Evolutionary conservation across 1,140 invertebrate species (phyloP).

Genomic region (Protaetia brevitarsis): DNA sequence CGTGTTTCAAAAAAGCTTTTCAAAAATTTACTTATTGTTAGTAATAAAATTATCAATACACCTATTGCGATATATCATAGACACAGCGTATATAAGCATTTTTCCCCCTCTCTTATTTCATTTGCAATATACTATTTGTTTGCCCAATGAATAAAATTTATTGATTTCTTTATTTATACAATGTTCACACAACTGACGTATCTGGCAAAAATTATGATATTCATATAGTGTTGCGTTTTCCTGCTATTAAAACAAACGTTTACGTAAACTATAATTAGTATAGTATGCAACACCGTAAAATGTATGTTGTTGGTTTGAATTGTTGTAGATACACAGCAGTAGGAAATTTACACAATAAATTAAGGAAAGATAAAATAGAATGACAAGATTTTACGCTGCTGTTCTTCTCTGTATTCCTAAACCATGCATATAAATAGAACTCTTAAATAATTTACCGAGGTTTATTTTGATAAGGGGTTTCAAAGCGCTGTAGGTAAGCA

Average conservation of each 20-base stretch:
- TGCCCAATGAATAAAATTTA: too few relatives aligned
- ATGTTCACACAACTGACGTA: too few relatives aligned
- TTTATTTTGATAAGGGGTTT: conserved; percentile 7
- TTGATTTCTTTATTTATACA: too few relatives aligned
- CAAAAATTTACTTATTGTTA: too few relatives aligned
- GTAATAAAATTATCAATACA: too few relatives aligned
- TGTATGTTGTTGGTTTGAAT: conserved; percentile 5
- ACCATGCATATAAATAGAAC: neutral
- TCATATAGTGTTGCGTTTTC: neutral
- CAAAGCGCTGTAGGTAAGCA: neutral
- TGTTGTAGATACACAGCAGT: neutral
- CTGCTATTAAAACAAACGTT: conserved; percentile 1
- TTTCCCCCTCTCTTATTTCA: too few relatives aligned
- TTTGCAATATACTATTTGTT: too few relatives aligned
- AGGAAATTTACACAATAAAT: conserved; percentile 13
- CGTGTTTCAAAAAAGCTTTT: too few relatives aligned
- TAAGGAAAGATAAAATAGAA: conserved; percentile 13
- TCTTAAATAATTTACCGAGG: conserved; percentile 5
- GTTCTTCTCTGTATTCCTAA: neutral
- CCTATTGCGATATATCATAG: too few relatives aligned
- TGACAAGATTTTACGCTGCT: conserved; percentile 8
- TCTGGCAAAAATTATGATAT: conserved; percentile 2
- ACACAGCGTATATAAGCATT: too few relatives aligned
- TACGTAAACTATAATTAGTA: conserved; percentile 9
- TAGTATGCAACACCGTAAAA: conserved; percentile 8